Evolutionary conservation across 2,888 invertebrate genomes (phyloP), one percentile per base, ranked within the genome.

Genomic region (Nemotelus pantherinus): DNA sequence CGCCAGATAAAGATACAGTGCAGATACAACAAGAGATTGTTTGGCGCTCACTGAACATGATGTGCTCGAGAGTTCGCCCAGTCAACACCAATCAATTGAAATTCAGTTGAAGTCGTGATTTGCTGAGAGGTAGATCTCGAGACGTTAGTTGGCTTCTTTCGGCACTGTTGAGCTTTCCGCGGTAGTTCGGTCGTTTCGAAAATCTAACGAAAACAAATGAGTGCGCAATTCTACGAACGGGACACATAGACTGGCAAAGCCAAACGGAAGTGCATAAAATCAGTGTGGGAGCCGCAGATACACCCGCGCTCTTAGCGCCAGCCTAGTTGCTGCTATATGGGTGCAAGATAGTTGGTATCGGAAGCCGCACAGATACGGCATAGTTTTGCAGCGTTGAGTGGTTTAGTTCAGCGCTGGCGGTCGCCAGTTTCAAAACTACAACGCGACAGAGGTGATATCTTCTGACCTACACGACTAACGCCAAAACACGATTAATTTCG

Each of bases 21-120:
- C 43, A 67, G 70, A 70, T 70, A 44, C 68, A 53, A 7, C 43
- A 50, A 48, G 57, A 57, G 10, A 3, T 57, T 10, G 57, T 48
- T 48, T 67, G 7, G 10, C 45, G 65, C 65, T 44, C 68, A 44
- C 25, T 1, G 2, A 7, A 68, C 70, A 65, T n/a, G 39, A 43
- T 44, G 53, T 41, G 53, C 47, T 70, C 7, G n/a, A 53, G 48
- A 25, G 48, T 55, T 39, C 7, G 47, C 48, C 43, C 64, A 4
- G 6, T 44, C 10, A n/a, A 43, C 45, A n/a, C 65, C 25, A 58
- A 58, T n/a, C 57, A 9, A 3, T 57, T 3, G n/a, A 57, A 43
- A 10, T 63, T 60, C 74, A 63, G 74, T 63, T 63, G 48, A 39
- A 63, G 25, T 74, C 74, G 63, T 41, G 50, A 74, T 74, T 60